These are phyloP conservation scores for Acanthoscelides obtectus DNA, from an alignment of 2,888 invertebrate species.

Conservation along the genomic window DNA sequence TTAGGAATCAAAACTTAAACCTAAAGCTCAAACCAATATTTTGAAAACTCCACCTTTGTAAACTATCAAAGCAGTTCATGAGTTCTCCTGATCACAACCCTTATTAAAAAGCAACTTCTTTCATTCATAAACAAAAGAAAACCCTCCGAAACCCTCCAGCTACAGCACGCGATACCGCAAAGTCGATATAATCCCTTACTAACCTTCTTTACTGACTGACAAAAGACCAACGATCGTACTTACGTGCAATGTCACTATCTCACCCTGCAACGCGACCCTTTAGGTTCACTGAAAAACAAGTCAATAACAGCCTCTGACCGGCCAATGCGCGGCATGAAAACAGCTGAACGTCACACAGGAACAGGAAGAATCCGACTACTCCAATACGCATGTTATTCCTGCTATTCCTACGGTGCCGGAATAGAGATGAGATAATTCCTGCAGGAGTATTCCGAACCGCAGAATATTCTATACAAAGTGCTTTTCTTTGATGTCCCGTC, in stretches of 20 bases:
- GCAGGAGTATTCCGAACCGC: neutral
- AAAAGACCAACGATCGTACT: conserved; percentile 9
- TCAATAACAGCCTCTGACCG: conserved; percentile 18
- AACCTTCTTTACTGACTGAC: neutral
- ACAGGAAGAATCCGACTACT: conserved; percentile 13
- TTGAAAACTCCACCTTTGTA: neutral
- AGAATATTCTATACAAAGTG: too few species aligned
- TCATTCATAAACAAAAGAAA: neutral
- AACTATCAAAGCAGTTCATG: neutral
- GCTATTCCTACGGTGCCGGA: conserved; percentile 2
- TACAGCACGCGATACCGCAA: neutral
- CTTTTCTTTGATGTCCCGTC: too few species aligned
- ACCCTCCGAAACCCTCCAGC: neutral
- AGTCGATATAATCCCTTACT: neutral
- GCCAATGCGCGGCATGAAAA: conserved; percentile 12
- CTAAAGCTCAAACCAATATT: neutral
- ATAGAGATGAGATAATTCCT: neutral
- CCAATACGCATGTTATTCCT: conserved; percentile 9
- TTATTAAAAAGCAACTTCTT: neutral
- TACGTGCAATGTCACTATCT: conserved; percentile 1
- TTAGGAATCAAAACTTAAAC: neutral
- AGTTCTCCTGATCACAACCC: neutral
- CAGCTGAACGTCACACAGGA: conserved; percentile 22
- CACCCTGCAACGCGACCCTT: neutral
- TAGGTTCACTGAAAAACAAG: conserved; percentile 12